Evolutionary conservation across 2,797 vertebrate species (phyloP), one percentile per base, ranked within the genome.

Genomic region (Paramormyrops hopkinsi): DNA sequence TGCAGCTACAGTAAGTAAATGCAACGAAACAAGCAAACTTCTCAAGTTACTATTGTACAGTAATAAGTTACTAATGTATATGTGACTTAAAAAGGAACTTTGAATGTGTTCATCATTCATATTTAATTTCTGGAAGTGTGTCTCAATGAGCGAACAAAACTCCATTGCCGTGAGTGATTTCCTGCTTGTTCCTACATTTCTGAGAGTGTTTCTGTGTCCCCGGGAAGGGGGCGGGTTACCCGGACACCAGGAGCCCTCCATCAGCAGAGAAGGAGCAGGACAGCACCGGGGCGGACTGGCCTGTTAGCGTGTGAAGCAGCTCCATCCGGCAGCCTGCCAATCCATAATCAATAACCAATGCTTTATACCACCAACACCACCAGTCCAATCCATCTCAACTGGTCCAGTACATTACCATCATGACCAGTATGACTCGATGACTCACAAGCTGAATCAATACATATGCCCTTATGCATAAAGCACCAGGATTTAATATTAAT

Each of bases 241-340:
- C 98, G 0, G 97, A 97, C 85, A 96, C 95, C 0, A 98, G 86
- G 92, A 96, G 93, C 89, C 96, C 94, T 48, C 97, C 97, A 46
- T 99, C 96, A 53, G 92, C 94, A 0, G 98, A 98, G 94, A 98
- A 97, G 0, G 96, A 95, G 93, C 97, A 98, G 50, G 96, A 95
- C 92, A 98, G 94, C 90, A 98, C 96, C 0, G 97, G 97, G 90
- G 97, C 96, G 9, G 94, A 93, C 91, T 98, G 97, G 87, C 94
- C 95, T 76, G 89, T 94, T 90, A 98, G 91, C 0, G 94, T 95
- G 90, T 94, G 94, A 86, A 96, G 95, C 88, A 94, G 93, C 93
- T 94, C 96, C 93, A 98, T 93, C 91, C 91, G 90, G 92, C 93
- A 94, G 90, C 92, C 98, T 98, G 93, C 22, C 25, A 51, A 89